These are phyloP conservation scores for Drosophila antonietae DNA, from an alignment of 2,888 invertebrate species.

Conservation along the genomic window DNA sequence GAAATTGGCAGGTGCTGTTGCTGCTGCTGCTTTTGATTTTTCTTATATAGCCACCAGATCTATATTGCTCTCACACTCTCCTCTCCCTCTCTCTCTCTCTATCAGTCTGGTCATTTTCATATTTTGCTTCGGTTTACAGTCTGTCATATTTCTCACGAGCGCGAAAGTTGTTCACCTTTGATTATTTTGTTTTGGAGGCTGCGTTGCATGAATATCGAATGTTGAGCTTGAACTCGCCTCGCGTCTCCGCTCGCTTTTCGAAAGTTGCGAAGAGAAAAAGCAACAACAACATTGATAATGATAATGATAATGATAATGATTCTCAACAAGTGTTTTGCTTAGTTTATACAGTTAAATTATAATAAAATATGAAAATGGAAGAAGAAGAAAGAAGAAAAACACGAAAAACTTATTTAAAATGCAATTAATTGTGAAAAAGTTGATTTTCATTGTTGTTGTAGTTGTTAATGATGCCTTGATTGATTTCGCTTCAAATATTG, in stretches of 20 bases:
- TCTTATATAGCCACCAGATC: constrained; percentile 47
- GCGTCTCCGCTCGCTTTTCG: constrained; percentile 52
- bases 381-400: background rate
- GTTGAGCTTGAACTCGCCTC: constrained; percentile 66
- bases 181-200: constrained; percentile 68
- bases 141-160: constrained; percentile 77
- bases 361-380: constrained; percentile 9
- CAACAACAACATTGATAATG: constrained; percentile 12
- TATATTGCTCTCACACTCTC: constrained; percentile 6
- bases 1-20: constrained; percentile 71
- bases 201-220: constrained; percentile 55
- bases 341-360: constrained; percentile 24
- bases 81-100: constrained; percentile 3
- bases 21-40: constrained; percentile 49
- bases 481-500: constrained; percentile 31
- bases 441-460: background rate
- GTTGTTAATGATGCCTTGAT: constrained; percentile 46
- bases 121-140: constrained; percentile 43
- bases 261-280: constrained; percentile 52
- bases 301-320: constrained; percentile 45
- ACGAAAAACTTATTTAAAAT: constrained; percentile 36
- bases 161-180: constrained; percentile 81
- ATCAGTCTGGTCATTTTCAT: constrained; percentile 39
- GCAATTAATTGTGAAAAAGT: constrained; percentile 38
- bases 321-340: constrained; percentile 30